Percentiles rank a stretch among this genome's conserved stretches.
Conservation (phyloP, 2,888 invertebrate genomes). For the Nephrotoma flavescens region DNA sequence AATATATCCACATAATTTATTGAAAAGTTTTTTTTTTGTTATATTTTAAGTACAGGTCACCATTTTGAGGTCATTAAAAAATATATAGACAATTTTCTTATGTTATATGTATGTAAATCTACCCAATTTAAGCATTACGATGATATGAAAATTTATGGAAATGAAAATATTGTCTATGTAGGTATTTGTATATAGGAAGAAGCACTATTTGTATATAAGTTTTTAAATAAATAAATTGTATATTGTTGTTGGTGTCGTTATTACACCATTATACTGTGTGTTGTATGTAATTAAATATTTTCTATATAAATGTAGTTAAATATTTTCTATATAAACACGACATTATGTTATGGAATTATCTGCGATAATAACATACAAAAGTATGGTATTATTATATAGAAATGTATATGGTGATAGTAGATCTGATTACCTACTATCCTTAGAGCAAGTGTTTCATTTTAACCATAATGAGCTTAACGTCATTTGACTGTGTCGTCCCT, state of each 20-base stretch:
- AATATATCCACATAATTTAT: background rate
- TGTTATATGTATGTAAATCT: background rate
- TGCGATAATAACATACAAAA: background rate
- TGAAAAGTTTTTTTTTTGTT: background rate
- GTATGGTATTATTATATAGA: background rate
- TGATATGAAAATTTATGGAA: background rate
- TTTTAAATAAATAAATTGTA: background rate
- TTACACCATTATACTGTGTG: background rate
- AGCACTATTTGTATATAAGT: background rate
- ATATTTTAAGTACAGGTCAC: background rate
- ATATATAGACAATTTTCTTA: background rate
- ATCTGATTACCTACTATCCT: background rate
- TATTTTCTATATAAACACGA: background rate
- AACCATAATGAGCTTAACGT: background rate
- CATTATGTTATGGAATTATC: background rate
- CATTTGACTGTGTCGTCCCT: background rate
- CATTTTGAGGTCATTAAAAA: background rate
- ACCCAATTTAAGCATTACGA: background rate
- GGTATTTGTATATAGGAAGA: background rate
- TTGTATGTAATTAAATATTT: background rate
- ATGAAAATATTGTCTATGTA: background rate
- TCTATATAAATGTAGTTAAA: background rate
- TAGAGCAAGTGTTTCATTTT: background rate
- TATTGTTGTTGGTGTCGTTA: background rate
- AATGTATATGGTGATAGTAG: background rate